Evolutionary conservation across 2,113 vertebrate genomes (phyloP).

Genomic region (Sinocyclocheilus anshuiensis): DNA sequence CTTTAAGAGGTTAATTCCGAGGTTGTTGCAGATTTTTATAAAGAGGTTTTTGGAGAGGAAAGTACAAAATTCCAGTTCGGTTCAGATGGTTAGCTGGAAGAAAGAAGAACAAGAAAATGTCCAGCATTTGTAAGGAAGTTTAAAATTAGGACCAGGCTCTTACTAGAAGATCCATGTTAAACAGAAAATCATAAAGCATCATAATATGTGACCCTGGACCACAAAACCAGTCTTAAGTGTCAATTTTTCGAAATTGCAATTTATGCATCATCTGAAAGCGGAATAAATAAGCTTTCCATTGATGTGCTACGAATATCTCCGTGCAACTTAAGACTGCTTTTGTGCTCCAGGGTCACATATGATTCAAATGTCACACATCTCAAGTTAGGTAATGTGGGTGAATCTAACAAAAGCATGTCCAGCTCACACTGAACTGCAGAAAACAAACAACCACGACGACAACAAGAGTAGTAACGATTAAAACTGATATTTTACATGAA

Average conservation of each 20-base stretch:
- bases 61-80: constrained; percentile 74
- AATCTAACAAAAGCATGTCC: background rate
- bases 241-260: no score
- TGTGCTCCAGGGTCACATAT: background rate
- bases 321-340: no score
- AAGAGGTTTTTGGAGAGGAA: constrained; percentile 62
- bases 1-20: constrained; percentile 46
- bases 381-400: background rate
- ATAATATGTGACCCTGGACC: background rate
- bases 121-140: constrained; percentile 64
- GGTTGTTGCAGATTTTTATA: constrained; percentile 62
- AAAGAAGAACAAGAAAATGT: constrained; percentile 67
- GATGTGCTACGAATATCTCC: no score
- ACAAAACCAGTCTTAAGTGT: no score
- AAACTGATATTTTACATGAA: no score
- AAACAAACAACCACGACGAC: no score
- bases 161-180: background rate
- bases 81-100: constrained; percentile 91
- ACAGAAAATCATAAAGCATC: background rate
- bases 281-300: no score
- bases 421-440: background rate
- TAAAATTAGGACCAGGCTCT: background rate
- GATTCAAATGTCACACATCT: background rate
- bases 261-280: no score
- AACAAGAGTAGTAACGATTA: no score